Base-by-base conservation (phyloP, 2,797 vertebrate genomes). In the Chaetodon trifasciatus region DNA sequence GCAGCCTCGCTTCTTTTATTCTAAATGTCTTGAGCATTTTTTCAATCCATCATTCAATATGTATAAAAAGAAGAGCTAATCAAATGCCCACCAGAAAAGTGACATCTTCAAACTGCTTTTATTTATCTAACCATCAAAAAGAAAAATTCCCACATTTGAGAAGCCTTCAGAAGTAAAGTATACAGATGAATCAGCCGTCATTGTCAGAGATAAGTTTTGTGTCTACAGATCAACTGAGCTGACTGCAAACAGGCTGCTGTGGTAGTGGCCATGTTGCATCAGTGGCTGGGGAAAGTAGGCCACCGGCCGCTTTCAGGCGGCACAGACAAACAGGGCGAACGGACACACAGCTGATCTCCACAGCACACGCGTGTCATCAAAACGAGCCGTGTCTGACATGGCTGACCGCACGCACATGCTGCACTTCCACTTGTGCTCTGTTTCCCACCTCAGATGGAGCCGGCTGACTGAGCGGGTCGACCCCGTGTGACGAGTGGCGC, bases 261-360 rank as follows among this genome's bases (percentile, higher is more conserved):
- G 28, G 57, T 9, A 64, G 70, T n/a, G 81, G 72, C 79, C 64
- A n/a, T 84, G 47, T 86, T 80, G 80, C 78, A 74, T 88, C 85
- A 73, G 53, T 5, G 69, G 42, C 10, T 1, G 42, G 39, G 12
- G 56, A 83, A 92, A 91, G 56, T 91, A 91, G 88, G 90, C 89
- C 91, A 84, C 70, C 24, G 73, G 82, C 75, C 82, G 70, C 70
- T 57, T 82, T 83, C 55, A 56, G 66, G 40, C 57, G 9, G 55
- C 64, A 21, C 74, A 77, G 76, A 74, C 69, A 67, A 53, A 71
- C 52, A 3, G 24, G 58, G 76, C 28, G 28, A 9, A 64, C 32
- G 39, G 52, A 70, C 78, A 5, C 79, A 40, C 83, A 80, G 87
- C 87, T 72, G 86, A 88, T 87, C 86, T 70, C 64, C 47, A 19